Conservation (phyloP, 1,140 invertebrate species). For the Orchestia grillus region DNA sequence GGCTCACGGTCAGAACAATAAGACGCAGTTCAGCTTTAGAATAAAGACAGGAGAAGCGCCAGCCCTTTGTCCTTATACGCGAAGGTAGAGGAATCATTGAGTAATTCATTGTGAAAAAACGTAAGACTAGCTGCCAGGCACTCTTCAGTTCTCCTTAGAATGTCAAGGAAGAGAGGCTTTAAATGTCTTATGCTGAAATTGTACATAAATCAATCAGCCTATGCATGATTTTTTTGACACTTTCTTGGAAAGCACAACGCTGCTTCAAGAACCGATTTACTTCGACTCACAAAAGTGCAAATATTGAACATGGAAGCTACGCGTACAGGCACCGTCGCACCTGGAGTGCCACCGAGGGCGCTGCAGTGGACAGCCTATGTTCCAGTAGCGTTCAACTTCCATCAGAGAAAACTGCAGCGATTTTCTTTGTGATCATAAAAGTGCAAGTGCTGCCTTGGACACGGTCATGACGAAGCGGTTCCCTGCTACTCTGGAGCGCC, state of each 20-base stretch:
- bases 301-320: no score
- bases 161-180: no score
- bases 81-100: neutral
- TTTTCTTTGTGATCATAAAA: conserved; percentile 1
- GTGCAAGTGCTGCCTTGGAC: neutral
- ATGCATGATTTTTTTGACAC: no score
- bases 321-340: neutral
- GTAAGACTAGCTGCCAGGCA: no score
- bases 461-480: conserved; percentile 2
- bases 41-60: neutral
- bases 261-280: no score
- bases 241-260: no score
- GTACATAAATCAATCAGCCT: no score
- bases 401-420: neutral
- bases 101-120: neutral
- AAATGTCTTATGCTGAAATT: no score
- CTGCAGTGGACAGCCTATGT: neutral
- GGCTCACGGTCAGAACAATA: neutral
- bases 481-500: neutral
- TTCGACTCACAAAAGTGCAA: no score
- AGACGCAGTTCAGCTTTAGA: neutral
- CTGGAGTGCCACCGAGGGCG: neutral
- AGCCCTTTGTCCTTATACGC: neutral
- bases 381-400: neutral
- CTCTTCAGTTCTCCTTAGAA: no score